A percentile compares a stretch with the other conserved stretches of the same genome.
Conservation (phyloP, 1,140 invertebrate species). For the Rhagoletis zephyria region DNA sequence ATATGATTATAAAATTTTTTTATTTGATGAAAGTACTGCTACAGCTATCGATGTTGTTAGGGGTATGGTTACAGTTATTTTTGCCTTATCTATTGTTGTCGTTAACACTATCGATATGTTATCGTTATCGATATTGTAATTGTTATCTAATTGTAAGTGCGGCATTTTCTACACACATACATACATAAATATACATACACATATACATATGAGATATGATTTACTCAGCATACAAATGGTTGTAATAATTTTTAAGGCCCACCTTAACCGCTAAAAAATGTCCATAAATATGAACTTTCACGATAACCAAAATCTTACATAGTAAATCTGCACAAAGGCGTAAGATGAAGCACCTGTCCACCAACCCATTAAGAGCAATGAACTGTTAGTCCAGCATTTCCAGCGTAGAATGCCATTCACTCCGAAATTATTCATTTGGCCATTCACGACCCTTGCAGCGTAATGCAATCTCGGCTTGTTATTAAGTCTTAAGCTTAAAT, state of each 20-base stretch:
- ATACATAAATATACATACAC: no score
- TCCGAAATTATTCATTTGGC: background rate
- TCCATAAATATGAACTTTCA: slow-evolving; percentile 17
- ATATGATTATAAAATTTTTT: no score
- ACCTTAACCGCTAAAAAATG: background rate
- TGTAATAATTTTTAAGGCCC: background rate
- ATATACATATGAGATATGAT: no score
- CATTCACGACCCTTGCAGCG: background rate
- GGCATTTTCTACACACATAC: no score
- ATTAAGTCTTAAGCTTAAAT: slow-evolving; percentile 18
- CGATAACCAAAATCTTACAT: slow-evolving; percentile 6
- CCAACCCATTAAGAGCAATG: slow-evolving; percentile 17
- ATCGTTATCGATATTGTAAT: no score
- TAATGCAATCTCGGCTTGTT: slow-evolving; percentile 5
- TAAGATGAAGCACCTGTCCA: slow-evolving; percentile 8
- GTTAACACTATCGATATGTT: no score
- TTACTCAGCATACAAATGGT: no score
- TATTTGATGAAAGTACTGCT: no score
- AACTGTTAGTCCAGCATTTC: background rate
- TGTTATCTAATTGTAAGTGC: no score
- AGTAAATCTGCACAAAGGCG: background rate
- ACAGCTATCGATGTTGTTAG: no score
- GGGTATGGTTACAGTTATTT: no score
- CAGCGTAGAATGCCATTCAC: background rate
- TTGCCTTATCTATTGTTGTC: no score